Evolutionary conservation across 2,113 vertebrate genomes (phyloP).

Genomic region (Anarhynchus alexandrinus): DNA sequence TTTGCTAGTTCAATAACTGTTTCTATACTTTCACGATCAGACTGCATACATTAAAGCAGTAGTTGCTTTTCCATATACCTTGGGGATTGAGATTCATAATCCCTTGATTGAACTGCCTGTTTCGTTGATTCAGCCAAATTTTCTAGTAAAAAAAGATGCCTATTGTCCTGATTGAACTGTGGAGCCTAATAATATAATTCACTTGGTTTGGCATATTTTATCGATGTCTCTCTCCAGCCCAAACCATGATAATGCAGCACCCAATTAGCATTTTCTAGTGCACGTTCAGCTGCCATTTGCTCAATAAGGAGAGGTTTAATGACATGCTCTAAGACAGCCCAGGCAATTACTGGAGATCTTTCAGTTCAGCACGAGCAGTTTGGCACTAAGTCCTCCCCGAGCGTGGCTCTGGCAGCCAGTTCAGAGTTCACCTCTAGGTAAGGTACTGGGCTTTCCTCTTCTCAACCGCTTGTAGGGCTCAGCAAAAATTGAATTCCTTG

Average conservation of each 20-base stretch:
- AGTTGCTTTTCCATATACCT: background rate
- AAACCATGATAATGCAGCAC: background rate
- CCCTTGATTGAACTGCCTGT: background rate
- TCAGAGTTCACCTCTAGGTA: background rate
- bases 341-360: background rate
- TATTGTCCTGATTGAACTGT: background rate
- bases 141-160: background rate
- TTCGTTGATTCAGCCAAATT: background rate
- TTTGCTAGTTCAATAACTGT: background rate
- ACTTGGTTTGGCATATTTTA: background rate
- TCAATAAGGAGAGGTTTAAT: background rate
- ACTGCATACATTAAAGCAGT: background rate
- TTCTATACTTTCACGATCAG: background rate
- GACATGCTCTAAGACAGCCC: background rate
- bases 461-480: background rate
- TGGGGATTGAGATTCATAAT: background rate
- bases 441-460: background rate
- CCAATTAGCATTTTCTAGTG: background rate
- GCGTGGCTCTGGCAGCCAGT: background rate
- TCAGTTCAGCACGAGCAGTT: background rate
- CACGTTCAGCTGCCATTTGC: background rate
- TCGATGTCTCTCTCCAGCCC: background rate
- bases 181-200: background rate
- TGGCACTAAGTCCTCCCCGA: background rate
- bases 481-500: background rate